Base-by-base conservation (phyloP, 37 sponge, comb jelly and placozoan species). In the Diacarnus erythraeanus region DNA sequence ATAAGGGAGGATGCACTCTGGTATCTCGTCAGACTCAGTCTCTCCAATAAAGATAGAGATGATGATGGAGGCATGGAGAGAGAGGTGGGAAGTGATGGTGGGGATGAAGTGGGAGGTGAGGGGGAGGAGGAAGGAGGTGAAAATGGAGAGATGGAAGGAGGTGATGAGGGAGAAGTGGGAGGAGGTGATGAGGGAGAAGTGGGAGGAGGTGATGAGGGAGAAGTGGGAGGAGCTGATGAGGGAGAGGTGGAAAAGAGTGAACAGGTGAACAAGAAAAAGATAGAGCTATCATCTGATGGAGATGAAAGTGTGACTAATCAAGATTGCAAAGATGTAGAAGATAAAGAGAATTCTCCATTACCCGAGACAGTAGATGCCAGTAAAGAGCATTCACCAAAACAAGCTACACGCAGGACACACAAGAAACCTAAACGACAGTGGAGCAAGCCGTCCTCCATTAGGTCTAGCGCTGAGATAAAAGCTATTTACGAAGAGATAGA, bases 1-100 rank as follows among this genome's bases (percentile, higher is more conserved):
- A 84, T 77, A 0, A 82, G 82, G 10, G 73, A 81, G 23, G 64
- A 81, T 21, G 82, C 88, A 9, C 33, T 87, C 15, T 34, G 61
- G 21, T 87, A 81, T 60, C 59, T 87, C 30, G 77, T 72, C 1
- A 75, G 70, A 37, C 71, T 81, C 31, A 43, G 77, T 0, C 42
- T 81, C 18, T 21, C 61, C 35, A 38, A 38, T 9, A 34, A 59
- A 12, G 77, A 69, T 3, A 21, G 8, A 27, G 51, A 47, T 47
- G 51, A 12, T 47, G 12, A 6, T 15, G 51, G 51, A 12, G 71
- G 38, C 38, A 39, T 9, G 4, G 31, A 35, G 23, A 27, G 31
- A 2, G 54, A 9, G 39, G 54, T 10, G 22, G 30, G 3, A 21
- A 51, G 26, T 33, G 38, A 5, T 10, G 59, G 59, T 57, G 58